Percentiles rank a stretch among this genome's conserved stretches.
Conservation (phyloP, 2,797 vertebrate genomes). For the Notamacropus eugenii region DNA sequence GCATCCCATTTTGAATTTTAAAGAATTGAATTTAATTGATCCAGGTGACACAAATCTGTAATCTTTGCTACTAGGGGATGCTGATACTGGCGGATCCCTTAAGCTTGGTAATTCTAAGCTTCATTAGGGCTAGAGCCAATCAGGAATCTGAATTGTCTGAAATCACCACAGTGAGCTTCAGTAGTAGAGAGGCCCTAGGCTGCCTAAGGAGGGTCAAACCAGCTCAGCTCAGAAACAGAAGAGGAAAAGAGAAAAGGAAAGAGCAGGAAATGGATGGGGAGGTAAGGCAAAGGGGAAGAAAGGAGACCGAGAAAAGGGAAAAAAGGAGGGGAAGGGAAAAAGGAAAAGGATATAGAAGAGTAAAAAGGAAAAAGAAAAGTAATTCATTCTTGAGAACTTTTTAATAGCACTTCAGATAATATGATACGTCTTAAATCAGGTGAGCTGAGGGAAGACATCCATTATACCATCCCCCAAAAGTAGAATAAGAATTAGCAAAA, state of each 20-base stretch:
- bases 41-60: not conserved
- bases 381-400: conserved; percentile 34
- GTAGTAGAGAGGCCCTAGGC: not conserved
- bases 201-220: not conserved
- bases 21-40: not conserved
- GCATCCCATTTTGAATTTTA: not conserved
- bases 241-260: not conserved
- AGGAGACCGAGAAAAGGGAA: not conserved
- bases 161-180: not conserved
- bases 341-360: not conserved
- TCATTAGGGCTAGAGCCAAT: not conserved
- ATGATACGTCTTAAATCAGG: not conserved
- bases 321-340: not conserved
- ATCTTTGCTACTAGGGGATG: not conserved
- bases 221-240: not conserved
- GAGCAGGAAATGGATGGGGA: not conserved
- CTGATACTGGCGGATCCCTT: not conserved
- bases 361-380: not conserved
- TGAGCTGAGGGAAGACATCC: not conserved
- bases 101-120: not conserved
- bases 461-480: conserved; percentile 15
- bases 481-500: not conserved
- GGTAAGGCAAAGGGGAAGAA: not conserved
- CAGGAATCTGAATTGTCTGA: not conserved
- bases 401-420: conserved; percentile 16